Conservation (phyloP, 2,888 invertebrate genomes). For the Anoncus sp. region DNA sequence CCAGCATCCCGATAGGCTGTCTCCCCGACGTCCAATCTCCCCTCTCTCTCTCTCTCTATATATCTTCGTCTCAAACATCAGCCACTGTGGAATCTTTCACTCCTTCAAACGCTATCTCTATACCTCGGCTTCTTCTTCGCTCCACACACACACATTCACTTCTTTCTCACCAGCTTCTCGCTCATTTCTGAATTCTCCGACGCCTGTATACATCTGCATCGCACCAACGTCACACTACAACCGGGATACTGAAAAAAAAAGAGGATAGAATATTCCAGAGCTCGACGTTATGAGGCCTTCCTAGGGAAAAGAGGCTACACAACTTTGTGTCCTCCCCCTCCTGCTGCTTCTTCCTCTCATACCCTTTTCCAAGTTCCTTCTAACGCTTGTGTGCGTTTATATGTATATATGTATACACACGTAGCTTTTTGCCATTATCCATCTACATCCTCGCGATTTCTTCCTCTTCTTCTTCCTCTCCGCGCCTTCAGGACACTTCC, state of each 20-base stretch:
- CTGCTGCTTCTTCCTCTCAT: conserved; percentile 21
- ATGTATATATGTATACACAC: no score
- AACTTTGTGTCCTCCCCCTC: conserved; percentile 49
- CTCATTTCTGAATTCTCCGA: conserved; percentile 60
- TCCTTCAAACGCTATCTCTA: conserved; percentile 37
- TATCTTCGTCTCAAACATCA: conserved; percentile 35
- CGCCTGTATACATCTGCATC: no score
- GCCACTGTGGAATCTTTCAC: conserved; percentile 54
- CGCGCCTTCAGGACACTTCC: conserved; percentile 34
- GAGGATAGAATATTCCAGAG: conserved; percentile 23
- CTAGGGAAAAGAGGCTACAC: conserved; percentile 37
- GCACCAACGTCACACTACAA: no score
- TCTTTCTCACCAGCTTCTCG: conserved; percentile 27
- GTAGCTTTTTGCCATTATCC: conserved; percentile 69
- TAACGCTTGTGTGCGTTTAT: no score
- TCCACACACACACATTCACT: conserved; percentile 11
- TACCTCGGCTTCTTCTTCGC: conserved; percentile 15
- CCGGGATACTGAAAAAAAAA: conserved; percentile 42
- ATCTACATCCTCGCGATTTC: conserved; percentile 63
- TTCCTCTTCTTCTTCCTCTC: conserved; percentile 32
- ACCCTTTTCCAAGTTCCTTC: conserved; percentile 48
- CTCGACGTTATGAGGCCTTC: background rate
- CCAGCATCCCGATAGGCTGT: conserved; percentile 60
- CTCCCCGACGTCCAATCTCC: conserved; percentile 35
- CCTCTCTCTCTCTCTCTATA: conserved; percentile 47